These are phyloP conservation scores for Gracilinanus agilis DNA, from an alignment of 2,113 vertebrate genomes.

Conservation along the genomic window DNA sequence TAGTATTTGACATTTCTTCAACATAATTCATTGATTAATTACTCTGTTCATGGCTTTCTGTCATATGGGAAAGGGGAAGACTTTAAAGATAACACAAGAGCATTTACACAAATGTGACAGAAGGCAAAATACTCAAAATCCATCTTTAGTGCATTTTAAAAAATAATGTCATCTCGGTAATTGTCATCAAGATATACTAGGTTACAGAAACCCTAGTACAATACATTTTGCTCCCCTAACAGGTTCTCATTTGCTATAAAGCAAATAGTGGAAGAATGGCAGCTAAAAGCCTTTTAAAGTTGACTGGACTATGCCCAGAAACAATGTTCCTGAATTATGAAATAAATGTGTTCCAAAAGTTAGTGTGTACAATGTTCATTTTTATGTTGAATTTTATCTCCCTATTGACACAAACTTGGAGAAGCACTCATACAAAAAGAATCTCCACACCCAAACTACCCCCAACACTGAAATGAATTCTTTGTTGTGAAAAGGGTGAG, in stretches of 20 bases:
- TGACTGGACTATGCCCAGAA: neutral
- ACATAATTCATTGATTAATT: rapidly evolving
- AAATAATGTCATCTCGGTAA: neutral
- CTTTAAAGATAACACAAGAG: neutral
- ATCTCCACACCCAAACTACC: neutral
- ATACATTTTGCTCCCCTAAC: rapidly evolving
- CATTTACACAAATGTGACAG: neutral
- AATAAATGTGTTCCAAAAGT: neutral
- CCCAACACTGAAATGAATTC: neutral
- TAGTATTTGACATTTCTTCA: neutral
- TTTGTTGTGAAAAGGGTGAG: neutral
- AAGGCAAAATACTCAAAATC: neutral
- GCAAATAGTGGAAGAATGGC: too few species aligned
- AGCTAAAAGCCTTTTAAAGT: neutral
- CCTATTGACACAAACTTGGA: neutral
- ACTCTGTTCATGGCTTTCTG: rapidly evolving
- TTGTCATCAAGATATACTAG: neutral
- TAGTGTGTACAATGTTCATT: neutral
- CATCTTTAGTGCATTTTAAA: neutral
- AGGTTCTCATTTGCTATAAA: neutral
- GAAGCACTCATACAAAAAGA: too few species aligned
- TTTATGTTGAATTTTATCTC: neutral
- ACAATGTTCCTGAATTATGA: neutral
- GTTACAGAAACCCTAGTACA: neutral
- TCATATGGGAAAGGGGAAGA: neutral